A percentile compares a stretch with the other conserved stretches of the same genome.
phyloP scores from a whole-genome alignment of 2,888 invertebrate species.

The Melikaiella ostensackeni region DNA sequence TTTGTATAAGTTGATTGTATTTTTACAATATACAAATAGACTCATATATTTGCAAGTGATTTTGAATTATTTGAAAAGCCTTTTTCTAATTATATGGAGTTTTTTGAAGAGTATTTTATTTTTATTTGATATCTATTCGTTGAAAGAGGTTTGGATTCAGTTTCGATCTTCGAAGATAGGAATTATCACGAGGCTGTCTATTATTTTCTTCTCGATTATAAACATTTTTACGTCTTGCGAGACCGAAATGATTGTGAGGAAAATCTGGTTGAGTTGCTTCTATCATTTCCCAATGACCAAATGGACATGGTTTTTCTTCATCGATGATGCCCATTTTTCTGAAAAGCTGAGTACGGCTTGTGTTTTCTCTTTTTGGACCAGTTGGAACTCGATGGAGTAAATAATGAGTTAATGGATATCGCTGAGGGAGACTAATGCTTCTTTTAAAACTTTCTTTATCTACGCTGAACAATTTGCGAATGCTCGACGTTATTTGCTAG shows the following conservation, averaged over 20 bases:
- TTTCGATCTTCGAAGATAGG: neutral
- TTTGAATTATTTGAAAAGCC: neutral
- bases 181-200: neutral
- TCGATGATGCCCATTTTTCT: slow-evolving; percentile 79
- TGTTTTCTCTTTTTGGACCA: slow-evolving; percentile 78
- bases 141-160: neutral
- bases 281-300: slow-evolving; percentile 79
- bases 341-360: slow-evolving; percentile 78
- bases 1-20: neutral
- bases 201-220: neutral
- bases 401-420: slow-evolving; percentile 78
- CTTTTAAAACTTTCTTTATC: slow-evolving; percentile 77
- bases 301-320: slow-evolving; percentile 72
- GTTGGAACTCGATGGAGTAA: slow-evolving; percentile 79
- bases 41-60: neutral
- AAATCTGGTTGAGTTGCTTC: slow-evolving; percentile 45
- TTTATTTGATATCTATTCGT: neutral
- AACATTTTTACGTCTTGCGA: neutral
- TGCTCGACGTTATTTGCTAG: slow-evolving; percentile 66
- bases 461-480: slow-evolving; percentile 76
- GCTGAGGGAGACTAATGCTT: slow-evolving; percentile 77
- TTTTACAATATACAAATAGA: neutral
- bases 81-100: neutral
- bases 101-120: neutral
- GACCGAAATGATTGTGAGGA: slow-evolving; percentile 52